Conservation (phyloP, 2,888 invertebrate genomes). For the Lumbricus terrestris region DNA sequence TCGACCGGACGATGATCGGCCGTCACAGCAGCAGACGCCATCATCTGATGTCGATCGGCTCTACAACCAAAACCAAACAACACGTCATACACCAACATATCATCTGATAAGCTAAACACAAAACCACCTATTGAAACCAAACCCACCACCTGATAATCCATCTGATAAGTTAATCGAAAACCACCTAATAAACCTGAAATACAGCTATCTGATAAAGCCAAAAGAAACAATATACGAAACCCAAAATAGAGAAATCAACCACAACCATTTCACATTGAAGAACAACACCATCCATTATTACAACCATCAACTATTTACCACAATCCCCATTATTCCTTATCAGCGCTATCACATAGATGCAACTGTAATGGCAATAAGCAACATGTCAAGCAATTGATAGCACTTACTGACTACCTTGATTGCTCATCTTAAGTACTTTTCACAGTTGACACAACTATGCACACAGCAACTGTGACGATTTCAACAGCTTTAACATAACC, state of each 20-base stretch:
- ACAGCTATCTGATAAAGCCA: no score
- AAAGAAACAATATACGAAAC: neutral
- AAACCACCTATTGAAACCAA: no score
- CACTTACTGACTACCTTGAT: neutral
- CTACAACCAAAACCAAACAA: slow-evolving; percentile 19
- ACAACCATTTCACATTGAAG: neutral
- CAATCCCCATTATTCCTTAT: neutral
- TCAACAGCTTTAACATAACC: neutral
- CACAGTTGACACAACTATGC: neutral
- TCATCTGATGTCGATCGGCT: slow-evolving; percentile 37
- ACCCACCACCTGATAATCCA: no score
- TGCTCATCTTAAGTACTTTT: neutral
- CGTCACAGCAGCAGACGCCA: slow-evolving; percentile 27
- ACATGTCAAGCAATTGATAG: neutral
- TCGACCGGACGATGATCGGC: neutral
- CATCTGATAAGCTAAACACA: no score
- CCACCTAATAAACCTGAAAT: no score
- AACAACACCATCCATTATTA: no score
- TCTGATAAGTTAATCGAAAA: no score
- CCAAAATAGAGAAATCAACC: neutral
- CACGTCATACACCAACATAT: neutral
- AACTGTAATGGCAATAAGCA: neutral
- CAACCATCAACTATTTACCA: neutral
- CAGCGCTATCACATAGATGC: neutral
- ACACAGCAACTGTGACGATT: neutral